These are phyloP conservation scores for Tubulanus polymorphus DNA, from an alignment of 2,888 invertebrate species.

Conservation along the genomic window DNA sequence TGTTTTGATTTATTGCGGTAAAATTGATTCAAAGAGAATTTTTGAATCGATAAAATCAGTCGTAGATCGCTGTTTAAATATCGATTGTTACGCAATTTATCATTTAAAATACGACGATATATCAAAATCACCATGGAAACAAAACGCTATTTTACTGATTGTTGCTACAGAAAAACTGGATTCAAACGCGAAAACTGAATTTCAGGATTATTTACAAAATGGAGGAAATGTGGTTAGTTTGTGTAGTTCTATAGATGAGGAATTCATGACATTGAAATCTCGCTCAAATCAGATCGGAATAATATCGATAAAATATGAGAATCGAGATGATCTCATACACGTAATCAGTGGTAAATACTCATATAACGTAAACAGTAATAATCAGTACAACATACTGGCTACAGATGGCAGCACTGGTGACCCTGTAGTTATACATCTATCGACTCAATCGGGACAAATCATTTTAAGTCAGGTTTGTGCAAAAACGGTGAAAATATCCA, in stretches of 20 bases:
- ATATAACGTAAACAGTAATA: too few species aligned
- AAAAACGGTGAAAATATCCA: too few species aligned
- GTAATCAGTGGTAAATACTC: too few species aligned
- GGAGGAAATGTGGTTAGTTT: constrained; percentile 33
- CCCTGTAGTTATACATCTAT: too few species aligned
- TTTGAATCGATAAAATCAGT: constrained; percentile 33
- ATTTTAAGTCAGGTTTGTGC: too few species aligned
- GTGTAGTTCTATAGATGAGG: constrained; percentile 27
- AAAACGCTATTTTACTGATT: constrained; percentile 40
- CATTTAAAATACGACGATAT: constrained; percentile 42
- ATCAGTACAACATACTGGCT: too few species aligned
- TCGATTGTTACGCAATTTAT: constrained; percentile 42
- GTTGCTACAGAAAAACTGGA: constrained; percentile 31
- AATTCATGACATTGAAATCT: too few species aligned
- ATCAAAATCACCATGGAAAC: constrained; percentile 38
- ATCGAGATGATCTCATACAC: too few species aligned
- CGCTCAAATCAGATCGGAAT: too few species aligned
- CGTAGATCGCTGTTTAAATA: constrained; percentile 35
- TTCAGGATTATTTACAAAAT: constrained; percentile 31
- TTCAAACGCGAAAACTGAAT: constrained; percentile 27
- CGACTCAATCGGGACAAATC: too few species aligned
- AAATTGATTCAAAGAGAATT: constrained; percentile 34
- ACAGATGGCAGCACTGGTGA: too few species aligned
- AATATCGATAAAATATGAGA: too few species aligned
- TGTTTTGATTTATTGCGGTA: constrained; percentile 47